These are phyloP conservation scores for Poecilia picta DNA, from an alignment of 2,797 vertebrate species.

Conservation along the genomic window DNA sequence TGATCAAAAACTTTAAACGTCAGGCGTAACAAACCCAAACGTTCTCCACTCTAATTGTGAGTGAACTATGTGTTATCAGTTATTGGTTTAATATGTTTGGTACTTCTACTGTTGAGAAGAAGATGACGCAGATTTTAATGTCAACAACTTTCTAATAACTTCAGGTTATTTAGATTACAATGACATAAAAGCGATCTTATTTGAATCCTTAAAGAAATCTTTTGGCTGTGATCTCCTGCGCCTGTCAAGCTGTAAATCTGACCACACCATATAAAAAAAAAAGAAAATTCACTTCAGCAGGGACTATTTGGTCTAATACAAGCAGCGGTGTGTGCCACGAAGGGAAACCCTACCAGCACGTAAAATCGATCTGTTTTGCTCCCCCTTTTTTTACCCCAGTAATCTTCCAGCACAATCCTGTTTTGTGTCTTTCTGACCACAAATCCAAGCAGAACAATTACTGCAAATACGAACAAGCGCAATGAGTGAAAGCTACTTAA, in stretches of 20 bases:
- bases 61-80: constrained; percentile 23
- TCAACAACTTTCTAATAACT: constrained; percentile 23
- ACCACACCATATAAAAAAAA: constrained; percentile 63
- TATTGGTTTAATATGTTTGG: constrained; percentile 27
- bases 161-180: not conserved
- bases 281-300: constrained; percentile 62
- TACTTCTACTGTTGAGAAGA: constrained; percentile 15
- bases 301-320: constrained; percentile 60
- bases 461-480: not conserved
- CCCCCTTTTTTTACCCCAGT: constrained; percentile 37
- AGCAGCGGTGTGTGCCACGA: constrained; percentile 44
- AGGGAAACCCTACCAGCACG: constrained; percentile 58
- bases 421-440: not conserved
- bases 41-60: not conserved
- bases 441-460: not conserved
- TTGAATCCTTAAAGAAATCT: constrained; percentile 33
- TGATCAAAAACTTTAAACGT: constrained; percentile 22
- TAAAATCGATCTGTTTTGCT: constrained; percentile 44
- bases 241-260: constrained; percentile 77
- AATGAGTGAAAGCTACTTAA: not conserved
- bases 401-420: constrained; percentile 15
- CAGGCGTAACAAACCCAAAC: not conserved
- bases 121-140: not conserved
- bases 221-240: constrained; percentile 60
- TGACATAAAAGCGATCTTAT: constrained; percentile 19